A percentile compares a stretch with the other conserved stretches of the same genome.
phyloP scores from a whole-genome alignment of 2,113 vertebrate species.

The Hipposideros armiger region DNA sequence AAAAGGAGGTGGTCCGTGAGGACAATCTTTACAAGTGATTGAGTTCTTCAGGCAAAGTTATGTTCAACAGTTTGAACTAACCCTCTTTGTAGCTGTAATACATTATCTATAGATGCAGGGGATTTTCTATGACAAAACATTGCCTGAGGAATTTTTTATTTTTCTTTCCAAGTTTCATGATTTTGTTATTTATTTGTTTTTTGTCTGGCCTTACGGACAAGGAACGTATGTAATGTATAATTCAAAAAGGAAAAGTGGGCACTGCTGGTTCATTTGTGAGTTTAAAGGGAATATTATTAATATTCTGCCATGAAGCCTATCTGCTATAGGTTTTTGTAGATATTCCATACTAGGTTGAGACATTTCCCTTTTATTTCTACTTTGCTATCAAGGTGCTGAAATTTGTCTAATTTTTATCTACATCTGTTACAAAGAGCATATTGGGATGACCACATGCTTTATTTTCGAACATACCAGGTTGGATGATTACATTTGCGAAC shows the following conservation, averaged over 20 bases:
- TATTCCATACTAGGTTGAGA: neutral
- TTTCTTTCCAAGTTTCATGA: neutral
- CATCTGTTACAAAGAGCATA: neutral
- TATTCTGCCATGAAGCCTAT: neutral
- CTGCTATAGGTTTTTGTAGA: neutral
- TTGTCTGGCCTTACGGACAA: neutral
- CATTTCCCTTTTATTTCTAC: neutral
- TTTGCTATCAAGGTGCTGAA: neutral
- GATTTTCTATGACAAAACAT: neutral
- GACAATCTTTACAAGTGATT: neutral
- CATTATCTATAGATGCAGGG: neutral
- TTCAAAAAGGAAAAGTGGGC: neutral
- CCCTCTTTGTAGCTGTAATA: neutral
- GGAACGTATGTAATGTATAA: neutral
- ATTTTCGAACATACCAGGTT: too few relatives aligned
- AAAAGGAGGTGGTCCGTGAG: neutral
- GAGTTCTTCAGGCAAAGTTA: neutral
- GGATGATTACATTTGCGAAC: too few relatives aligned
- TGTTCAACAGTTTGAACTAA: neutral
- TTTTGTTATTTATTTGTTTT: neutral
- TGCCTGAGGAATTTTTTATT: neutral
- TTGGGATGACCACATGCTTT: neutral
- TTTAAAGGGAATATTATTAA: neutral
- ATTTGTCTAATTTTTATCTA: neutral
- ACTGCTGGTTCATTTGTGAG: neutral